phyloP scores from a whole-genome alignment of 2,113 vertebrate genomes.

The Pao palembangensis region DNA sequence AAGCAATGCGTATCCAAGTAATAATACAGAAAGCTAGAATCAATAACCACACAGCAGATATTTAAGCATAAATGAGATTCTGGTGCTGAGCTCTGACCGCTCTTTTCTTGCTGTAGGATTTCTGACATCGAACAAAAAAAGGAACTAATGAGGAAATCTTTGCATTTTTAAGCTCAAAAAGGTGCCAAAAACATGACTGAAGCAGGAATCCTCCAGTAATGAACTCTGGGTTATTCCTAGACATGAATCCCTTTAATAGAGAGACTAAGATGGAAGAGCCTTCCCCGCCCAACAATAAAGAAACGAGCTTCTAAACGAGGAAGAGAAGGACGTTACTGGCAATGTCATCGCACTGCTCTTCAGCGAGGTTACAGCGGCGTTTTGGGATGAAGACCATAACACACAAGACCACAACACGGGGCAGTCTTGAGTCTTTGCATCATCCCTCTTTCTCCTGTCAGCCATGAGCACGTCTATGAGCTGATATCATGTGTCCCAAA shows the following conservation, averaged over 20 bases:
- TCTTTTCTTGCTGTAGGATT: constrained; percentile 34
- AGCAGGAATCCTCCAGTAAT: no score
- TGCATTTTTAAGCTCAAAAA: no score
- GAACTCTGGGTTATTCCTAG: neutral
- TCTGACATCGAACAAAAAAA: constrained; percentile 22
- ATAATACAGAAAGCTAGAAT: no score
- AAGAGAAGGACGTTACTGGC: constrained; percentile 17
- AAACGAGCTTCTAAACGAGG: constrained; percentile 2
- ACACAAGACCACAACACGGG: constrained; percentile 54
- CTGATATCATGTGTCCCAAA: constrained; percentile 62
- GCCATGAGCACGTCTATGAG: constrained; percentile 56
- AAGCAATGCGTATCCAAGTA: no score
- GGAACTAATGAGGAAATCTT: no score
- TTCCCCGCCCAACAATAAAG: neutral
- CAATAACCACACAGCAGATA: no score
- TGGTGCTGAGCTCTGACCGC: constrained; percentile 1
- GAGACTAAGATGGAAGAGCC: constrained; percentile 8
- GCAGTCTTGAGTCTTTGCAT: constrained; percentile 50
- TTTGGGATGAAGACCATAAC: constrained; percentile 21
- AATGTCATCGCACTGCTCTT: constrained; percentile 38
- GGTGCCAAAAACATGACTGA: no score
- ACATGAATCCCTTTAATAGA: constrained; percentile 18
- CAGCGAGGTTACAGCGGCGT: constrained; percentile 15
- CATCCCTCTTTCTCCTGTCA: constrained; percentile 24
- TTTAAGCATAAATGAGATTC: no score